Percentiles rank a stretch among this genome's conserved stretches.
These are phyloP conservation scores for Eudasyphora cyanicolor DNA, from an alignment of 2,888 invertebrate genomes.

Conservation along the genomic window DNA sequence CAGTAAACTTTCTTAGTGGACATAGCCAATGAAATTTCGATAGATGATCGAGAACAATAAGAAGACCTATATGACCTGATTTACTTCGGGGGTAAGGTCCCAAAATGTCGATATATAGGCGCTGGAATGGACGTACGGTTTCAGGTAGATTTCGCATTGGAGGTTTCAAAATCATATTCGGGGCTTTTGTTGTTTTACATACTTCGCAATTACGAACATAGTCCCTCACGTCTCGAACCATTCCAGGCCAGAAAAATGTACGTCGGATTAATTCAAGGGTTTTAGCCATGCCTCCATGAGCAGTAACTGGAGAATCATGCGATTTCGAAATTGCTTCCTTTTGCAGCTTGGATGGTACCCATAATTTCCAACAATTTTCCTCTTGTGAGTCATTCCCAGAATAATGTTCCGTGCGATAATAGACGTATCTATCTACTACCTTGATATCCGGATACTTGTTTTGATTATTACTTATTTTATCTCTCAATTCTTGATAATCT, in stretches of 20 bases:
- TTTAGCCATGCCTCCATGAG: no score
- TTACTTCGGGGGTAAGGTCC: constrained; percentile 59
- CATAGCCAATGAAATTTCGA: no score
- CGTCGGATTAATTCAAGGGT: constrained; percentile 7
- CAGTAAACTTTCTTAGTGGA: no score
- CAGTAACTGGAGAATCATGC: no score
- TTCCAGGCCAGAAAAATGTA: no score
- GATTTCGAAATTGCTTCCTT: not conserved
- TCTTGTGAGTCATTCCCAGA: not conserved
- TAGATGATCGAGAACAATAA: constrained; percentile 7
- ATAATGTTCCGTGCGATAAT: not conserved
- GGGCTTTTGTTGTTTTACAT: no score
- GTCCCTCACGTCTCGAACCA: no score
- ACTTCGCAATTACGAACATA: no score
- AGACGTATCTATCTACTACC: constrained; percentile 16
- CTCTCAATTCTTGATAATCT: not conserved
- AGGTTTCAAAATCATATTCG: not conserved
- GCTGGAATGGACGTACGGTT: no score
- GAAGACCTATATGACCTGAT: constrained; percentile 36
- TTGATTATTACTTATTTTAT: not conserved
- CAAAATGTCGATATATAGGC: no score
- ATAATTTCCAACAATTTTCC: not conserved
- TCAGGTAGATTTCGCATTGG: not conserved
- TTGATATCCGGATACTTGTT: constrained; percentile 31
- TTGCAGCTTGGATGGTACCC: not conserved